Conservation (phyloP, 2,797 vertebrate species). For the Sarcophilus harrisii region DNA sequence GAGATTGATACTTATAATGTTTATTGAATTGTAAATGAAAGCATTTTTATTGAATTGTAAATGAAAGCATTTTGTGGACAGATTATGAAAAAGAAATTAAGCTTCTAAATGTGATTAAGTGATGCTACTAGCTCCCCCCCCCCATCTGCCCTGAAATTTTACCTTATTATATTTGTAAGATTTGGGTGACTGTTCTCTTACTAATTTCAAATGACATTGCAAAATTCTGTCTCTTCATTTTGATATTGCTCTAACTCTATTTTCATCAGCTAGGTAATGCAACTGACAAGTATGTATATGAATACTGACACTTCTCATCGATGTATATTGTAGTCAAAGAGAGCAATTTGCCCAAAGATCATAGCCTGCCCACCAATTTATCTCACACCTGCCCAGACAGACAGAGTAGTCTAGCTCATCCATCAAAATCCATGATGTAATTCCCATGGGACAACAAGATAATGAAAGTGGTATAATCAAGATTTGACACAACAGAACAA, state of each 20-base stretch:
- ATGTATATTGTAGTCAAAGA: slow-evolving; percentile 89
- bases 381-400: slow-evolving; percentile 84
- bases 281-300: slow-evolving; percentile 86
- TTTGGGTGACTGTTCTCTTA: slow-evolving; percentile 59
- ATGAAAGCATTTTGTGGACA: slow-evolving; percentile 54
- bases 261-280: slow-evolving; percentile 86
- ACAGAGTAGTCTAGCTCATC: slow-evolving; percentile 78
- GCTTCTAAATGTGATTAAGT: slow-evolving; percentile 57
- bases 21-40: slow-evolving; percentile 65
- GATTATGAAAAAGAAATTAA: slow-evolving; percentile 50
- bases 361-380: slow-evolving; percentile 85
- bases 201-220: slow-evolving; percentile 82
- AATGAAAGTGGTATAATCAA: slow-evolving; percentile 65
- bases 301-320: slow-evolving; percentile 88
- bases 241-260: slow-evolving; percentile 63
- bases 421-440: slow-evolving; percentile 83
- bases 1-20: slow-evolving; percentile 48
- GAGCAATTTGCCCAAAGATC: slow-evolving; percentile 91
- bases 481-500: slow-evolving; percentile 57
- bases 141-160: slow-evolving; percentile 54
- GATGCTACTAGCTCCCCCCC: slow-evolving; percentile 33
- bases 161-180: slow-evolving; percentile 61
- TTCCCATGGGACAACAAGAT: slow-evolving; percentile 77
- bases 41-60: slow-evolving; percentile 63
- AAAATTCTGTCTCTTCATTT: slow-evolving; percentile 79